Conservation (phyloP, 2,113 vertebrate genomes). For the Rhabdomys dilectus region DNA sequence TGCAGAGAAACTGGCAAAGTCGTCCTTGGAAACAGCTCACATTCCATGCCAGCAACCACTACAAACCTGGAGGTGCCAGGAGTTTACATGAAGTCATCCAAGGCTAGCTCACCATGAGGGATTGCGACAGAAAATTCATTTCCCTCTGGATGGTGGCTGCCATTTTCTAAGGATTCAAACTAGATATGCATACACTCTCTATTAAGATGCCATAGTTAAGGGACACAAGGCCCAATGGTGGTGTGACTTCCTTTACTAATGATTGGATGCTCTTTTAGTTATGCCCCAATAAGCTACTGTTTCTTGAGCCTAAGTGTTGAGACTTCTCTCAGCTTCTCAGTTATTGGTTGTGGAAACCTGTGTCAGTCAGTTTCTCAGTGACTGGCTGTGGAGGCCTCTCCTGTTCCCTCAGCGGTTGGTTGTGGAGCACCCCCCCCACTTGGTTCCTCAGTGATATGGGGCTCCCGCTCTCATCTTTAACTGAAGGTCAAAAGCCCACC, state of each 20-base stretch:
- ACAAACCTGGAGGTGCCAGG: fast-evolving
- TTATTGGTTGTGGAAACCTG: not conserved
- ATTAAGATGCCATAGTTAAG: not conserved
- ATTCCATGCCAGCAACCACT: not conserved
- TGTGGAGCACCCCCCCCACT: not conserved
- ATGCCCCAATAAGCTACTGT: not conserved
- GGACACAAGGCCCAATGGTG: not conserved
- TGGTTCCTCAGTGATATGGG: not conserved
- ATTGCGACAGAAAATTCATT: not conserved
- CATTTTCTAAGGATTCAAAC: not conserved
- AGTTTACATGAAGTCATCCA: not conserved
- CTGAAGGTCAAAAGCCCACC: not conserved
- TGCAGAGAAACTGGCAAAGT: not conserved
- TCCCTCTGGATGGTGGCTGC: not conserved
- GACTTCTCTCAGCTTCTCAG: not conserved
- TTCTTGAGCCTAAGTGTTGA: not conserved
- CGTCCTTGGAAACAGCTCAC: not conserved
- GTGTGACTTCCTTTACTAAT: not conserved
- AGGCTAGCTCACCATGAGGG: not conserved
- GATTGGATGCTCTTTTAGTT: not conserved
- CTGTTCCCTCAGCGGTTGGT: not conserved
- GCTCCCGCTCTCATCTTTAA: no score
- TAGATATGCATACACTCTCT: not conserved
- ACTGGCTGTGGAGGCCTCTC: not conserved
- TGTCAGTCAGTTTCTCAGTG: no score